Conservation (phyloP, 2,797 vertebrate species). For the Chelon auratus region DNA sequence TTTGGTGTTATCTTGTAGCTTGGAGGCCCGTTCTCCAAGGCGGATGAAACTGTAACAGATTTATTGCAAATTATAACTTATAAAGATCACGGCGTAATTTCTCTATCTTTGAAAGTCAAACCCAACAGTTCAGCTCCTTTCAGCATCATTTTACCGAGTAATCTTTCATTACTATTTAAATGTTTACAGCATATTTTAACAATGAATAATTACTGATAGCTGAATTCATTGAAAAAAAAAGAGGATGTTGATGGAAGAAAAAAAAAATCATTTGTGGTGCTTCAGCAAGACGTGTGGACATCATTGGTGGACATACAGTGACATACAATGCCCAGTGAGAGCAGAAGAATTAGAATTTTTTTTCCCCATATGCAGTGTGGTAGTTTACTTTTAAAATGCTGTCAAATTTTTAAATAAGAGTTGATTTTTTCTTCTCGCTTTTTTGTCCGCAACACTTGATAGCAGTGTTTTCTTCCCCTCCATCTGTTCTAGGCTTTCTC, state of each 20-base stretch:
- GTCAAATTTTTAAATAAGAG: not conserved
- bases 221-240: not conserved
- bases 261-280: too few relatives aligned
- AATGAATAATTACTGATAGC: not conserved
- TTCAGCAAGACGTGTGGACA: too few relatives aligned
- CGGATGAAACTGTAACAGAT: too few relatives aligned
- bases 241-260: too few relatives aligned
- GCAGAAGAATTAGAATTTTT: not conserved
- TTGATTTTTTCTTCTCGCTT: constrained; percentile 14
- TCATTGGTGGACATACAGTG: too few relatives aligned
- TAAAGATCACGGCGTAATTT: too few relatives aligned
- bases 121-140: not conserved
- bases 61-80: too few relatives aligned
- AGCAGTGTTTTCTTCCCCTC: constrained; percentile 27
- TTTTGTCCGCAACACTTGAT: constrained; percentile 17
- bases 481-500: constrained; percentile 55
- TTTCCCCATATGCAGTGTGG: not conserved
- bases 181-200: too few relatives aligned
- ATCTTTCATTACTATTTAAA: too few relatives aligned
- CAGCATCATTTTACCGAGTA: not conserved
- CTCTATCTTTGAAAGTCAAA: not conserved
- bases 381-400: not conserved
- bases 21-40: too few relatives aligned
- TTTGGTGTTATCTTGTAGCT: too few relatives aligned
- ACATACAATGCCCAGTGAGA: too few relatives aligned